Base-by-base conservation (phyloP, 2,888 invertebrate genomes). In the Myathropa florea region DNA sequence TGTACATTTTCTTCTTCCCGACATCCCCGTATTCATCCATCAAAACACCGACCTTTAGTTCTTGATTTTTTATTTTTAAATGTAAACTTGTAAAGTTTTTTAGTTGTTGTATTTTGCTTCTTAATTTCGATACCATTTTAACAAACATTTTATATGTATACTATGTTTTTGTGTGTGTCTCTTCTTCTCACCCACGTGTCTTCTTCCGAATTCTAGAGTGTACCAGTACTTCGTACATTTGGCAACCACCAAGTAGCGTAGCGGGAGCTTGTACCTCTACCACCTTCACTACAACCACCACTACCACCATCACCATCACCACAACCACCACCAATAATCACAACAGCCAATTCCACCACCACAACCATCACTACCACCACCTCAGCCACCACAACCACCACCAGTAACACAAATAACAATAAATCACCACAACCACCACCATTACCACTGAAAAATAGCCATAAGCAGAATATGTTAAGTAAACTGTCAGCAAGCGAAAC, bases 241-340 rank as follows among this genome's bases (percentile, higher is more conserved):
- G 93, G 92, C 90, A 93, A 92, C 89, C 93, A 93, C 91, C 93
- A 93, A 90, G 92, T 91, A 91, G 93, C 92, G 92, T 93, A 93
- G 93, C 93, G 92, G 91, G 93, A 93, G 90, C 91, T 92, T 89
- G 90, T 89, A 90, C 90, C 89, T 88, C 89, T 88, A 89, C 89
- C 89, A 90, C 88, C 87, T 88, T 82, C 88, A 89, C 88, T 87
- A 89, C 88, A 84, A 88, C 85, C 83, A 89, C 88, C 79, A 86
- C 85, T 80, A 83, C 81, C 77, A 87, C 87, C 78, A 88, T 77
- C 36, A 84, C 73, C 77, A 84, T 70, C 75, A 81, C 75, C 83
- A 85, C 83, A 68, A 83, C 78, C 64, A 83, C 78, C 64, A 89
- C 85, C 79, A 88, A 79, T 80, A 72, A 77, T 72, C 68, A 86